phyloP scores from a whole-genome alignment of 2,888 invertebrate species.

The Poecilus cupreus region DNA sequence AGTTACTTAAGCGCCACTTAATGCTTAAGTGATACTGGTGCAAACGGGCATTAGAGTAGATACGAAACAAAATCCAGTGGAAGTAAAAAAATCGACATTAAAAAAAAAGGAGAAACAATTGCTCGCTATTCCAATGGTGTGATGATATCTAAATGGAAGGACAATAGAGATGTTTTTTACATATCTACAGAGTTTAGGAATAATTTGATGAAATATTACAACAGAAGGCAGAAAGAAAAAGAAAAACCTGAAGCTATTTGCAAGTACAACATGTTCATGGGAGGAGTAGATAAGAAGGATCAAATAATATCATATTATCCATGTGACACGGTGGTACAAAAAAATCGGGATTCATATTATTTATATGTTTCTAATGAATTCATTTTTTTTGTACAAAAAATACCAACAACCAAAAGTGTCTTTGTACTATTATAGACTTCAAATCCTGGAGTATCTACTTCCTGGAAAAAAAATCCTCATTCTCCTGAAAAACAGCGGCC shows the following conservation, averaged over 20 bases:
- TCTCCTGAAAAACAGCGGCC: too few relatives aligned
- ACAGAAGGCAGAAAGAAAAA: slow-evolving; percentile 3
- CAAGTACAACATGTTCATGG: slow-evolving; percentile 43
- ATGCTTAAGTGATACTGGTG: too few relatives aligned
- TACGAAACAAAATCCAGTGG: slow-evolving; percentile 60
- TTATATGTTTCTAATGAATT: slow-evolving; percentile 26
- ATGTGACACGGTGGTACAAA: slow-evolving; percentile 49
- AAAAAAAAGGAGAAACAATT: slow-evolving; percentile 60
- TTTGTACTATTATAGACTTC: not conserved
- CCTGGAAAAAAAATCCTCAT: too few relatives aligned
- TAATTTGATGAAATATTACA: slow-evolving; percentile 53
- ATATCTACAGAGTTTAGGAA: slow-evolving; percentile 62
- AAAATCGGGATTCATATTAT: slow-evolving; percentile 47
- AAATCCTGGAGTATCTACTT: not conserved
- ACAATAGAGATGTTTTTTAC: slow-evolving; percentile 61
- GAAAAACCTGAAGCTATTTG: slow-evolving; percentile 43
- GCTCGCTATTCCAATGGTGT: slow-evolving; percentile 47
- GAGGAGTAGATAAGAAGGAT: slow-evolving; percentile 50
- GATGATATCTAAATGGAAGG: slow-evolving; percentile 62
- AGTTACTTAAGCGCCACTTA: too few relatives aligned
- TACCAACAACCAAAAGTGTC: not conserved
- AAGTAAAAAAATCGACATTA: slow-evolving; percentile 60
- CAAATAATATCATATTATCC: slow-evolving; percentile 51
- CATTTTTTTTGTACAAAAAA: not conserved
- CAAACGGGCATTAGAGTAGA: slow-evolving; percentile 58